A percentile compares a stretch with the other conserved stretches of the same genome.
Evolutionary conservation across 2,113 vertebrate genomes (phyloP).

Genomic region (Oreochromis spilurus): DNA sequence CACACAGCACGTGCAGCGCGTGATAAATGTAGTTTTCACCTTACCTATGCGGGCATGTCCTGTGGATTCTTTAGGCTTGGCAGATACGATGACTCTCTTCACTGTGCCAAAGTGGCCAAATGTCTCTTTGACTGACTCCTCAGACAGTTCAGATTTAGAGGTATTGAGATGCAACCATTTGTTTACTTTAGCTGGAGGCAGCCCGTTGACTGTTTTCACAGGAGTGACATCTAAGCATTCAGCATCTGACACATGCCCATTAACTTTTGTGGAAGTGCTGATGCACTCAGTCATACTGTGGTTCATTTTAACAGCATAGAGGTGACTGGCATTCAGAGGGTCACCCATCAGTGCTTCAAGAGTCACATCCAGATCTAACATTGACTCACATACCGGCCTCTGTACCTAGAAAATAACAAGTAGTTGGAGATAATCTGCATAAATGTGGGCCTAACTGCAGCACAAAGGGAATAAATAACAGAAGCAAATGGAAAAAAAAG

Average conservation of each 20-base stretch:
- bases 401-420: slow-evolving; percentile 71
- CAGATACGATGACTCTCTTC: slow-evolving; percentile 67
- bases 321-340: slow-evolving; percentile 57
- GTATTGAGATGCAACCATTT: not conserved
- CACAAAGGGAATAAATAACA: not conserved
- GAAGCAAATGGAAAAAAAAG: accelerated
- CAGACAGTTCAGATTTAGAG: slow-evolving; percentile 47
- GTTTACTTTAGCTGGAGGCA: not conserved
- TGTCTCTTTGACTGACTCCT: slow-evolving; percentile 65
- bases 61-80: slow-evolving; percentile 58
- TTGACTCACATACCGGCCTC: slow-evolving; percentile 74
- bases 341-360: slow-evolving; percentile 75
- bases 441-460: not conserved
- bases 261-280: not conserved
- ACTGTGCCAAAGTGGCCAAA: slow-evolving; percentile 71
- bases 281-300: not conserved
- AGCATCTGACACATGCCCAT: not conserved
- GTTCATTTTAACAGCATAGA: slow-evolving; percentile 71
- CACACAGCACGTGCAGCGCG: not conserved
- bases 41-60: slow-evolving; percentile 81
- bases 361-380: slow-evolving; percentile 75
- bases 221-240: not conserved
- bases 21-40: slow-evolving; percentile 14
- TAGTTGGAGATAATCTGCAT: not conserved
- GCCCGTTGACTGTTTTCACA: not conserved